A percentile compares a stretch with the other conserved stretches of the same genome.
Evolutionary conservation across 2,113 vertebrate species (phyloP).

Genomic region (Xiphophorus hellerii): DNA sequence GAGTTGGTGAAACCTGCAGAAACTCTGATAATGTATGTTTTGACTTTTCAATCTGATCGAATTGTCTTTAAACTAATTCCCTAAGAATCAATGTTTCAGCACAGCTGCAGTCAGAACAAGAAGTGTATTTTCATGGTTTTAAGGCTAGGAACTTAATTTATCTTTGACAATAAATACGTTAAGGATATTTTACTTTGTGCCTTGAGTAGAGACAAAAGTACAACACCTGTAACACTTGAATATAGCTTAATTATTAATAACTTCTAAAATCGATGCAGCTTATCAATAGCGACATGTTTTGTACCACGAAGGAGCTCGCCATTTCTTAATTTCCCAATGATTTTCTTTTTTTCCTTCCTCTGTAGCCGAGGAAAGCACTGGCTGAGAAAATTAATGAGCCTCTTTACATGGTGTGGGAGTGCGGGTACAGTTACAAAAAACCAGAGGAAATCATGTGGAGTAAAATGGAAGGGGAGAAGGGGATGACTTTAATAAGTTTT

Average conservation of each 20-base stretch:
- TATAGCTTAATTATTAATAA: neutral
- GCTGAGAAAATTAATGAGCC: neutral
- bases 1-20: too few species aligned
- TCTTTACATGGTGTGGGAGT: constrained; percentile 3
- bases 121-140: neutral
- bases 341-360: too few species aligned
- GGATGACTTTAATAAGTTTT: neutral
- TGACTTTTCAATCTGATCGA: too few species aligned
- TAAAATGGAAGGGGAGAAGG: neutral
- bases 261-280: neutral
- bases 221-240: neutral
- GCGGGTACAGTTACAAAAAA: neutral
- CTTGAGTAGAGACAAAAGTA: too few species aligned
- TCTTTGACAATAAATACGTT: too few species aligned
- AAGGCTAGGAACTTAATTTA: too few species aligned
- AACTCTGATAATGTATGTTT: too few species aligned
- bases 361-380: neutral
- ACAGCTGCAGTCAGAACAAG: neutral
- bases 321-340: neutral
- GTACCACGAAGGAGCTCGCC: too few species aligned
- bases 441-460: neutral
- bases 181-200: too few species aligned
- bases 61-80: too few species aligned
- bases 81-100: too few species aligned
- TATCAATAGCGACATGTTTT: constrained; percentile 8